Evolutionary conservation across 1,140 invertebrate genomes (phyloP), one percentile per base, ranked within the genome.

Genomic region (Zaprionus capensis): DNA sequence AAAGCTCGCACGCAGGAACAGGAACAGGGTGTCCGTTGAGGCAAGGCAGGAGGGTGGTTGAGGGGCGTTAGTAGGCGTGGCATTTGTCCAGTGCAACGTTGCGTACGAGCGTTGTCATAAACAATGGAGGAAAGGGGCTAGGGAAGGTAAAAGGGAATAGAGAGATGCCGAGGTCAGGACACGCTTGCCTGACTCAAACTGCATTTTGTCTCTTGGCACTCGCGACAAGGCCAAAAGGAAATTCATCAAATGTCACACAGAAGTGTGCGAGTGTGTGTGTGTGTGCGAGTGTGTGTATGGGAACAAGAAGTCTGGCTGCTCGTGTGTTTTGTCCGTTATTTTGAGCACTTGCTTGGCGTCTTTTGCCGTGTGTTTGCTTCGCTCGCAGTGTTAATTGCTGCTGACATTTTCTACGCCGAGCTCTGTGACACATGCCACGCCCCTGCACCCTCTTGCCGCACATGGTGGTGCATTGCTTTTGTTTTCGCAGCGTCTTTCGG

Each of bases 191-290:
- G 38, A 2, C 55, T n/a, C n/a, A 59, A 62, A 64, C 68, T 83
- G 76, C 68, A 76, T 61, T 71, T 71, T 76, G 75, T 67, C 78
- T 70, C 73, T 64, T 62, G 75, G 63, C 76, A 76, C 80, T 88
- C 84, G 80, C 83, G 77, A 88, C 81, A 88, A 87, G 83, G 84
- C 80, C 81, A 83, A 83, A 88, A 73, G 73, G 71, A 88, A 77
- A 87, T 88, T 75, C 83, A 87, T 87, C 84, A 88, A 87, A 88
- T 75, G 61, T 67, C 69, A 59, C 22, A 22, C 41, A 41, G 6
- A 14, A 36, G 66, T 76, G 75, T 34, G 6, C 0, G 7, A 7
- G 7, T 31, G 28, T 38, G 31, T 41, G 63, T 66, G 65, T 31
- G 74, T 67, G 77, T 17, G 58, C 6, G 46, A 5, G 46, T 61